Evolutionary conservation across 2,797 vertebrate genomes (phyloP).

Genomic region (Fratercula arctica): DNA sequence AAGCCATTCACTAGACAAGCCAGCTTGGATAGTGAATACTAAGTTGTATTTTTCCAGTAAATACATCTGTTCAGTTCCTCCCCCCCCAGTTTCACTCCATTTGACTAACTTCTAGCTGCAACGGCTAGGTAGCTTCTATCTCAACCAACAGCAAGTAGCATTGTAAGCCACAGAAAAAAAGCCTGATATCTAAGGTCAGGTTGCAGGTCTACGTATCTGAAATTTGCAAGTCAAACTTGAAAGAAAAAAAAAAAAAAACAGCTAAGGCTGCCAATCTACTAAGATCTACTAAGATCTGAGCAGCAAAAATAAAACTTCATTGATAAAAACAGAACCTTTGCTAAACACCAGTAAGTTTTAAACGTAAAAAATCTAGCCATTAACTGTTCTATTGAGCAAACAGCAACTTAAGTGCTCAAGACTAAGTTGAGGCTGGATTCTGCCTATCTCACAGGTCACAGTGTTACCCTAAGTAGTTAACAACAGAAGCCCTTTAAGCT

Average conservation of each 20-base stretch:
- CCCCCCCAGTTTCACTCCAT: not conserved
- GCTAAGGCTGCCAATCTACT: not conserved
- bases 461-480: not conserved
- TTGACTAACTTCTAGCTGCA: not conserved
- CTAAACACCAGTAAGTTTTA: not conserved
- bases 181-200: not conserved
- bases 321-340: not conserved
- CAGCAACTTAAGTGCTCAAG: not conserved
- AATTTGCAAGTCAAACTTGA: not conserved
- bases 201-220: not conserved
- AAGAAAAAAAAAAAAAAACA: not conserved
- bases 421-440: not conserved
- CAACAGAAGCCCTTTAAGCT: not conserved
- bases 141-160: not conserved
- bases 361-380: not conserved
- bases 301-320: not conserved
- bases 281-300: not conserved
- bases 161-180: not conserved
- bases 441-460: not conserved
- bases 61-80: not conserved
- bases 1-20: not conserved
- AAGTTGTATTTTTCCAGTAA: constrained; percentile 11
- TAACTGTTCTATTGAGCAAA: not conserved
- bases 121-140: not conserved
- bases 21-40: not conserved